Base-by-base conservation (phyloP, 2,113 vertebrate species). In the Boulengerochromis microlepis region DNA sequence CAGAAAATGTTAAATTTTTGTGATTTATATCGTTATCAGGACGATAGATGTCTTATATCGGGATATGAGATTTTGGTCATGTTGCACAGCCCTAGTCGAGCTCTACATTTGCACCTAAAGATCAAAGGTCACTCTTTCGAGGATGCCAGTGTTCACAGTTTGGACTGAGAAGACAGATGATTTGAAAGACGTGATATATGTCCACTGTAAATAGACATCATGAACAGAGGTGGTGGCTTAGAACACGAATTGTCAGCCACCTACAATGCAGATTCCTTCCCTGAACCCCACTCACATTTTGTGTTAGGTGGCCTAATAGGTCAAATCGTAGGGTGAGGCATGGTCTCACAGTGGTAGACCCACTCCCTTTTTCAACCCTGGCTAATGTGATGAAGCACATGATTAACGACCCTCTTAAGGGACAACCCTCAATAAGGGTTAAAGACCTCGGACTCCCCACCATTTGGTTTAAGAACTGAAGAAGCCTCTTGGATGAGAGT, bases 11-110 rank as follows among this genome's bases (percentile, higher is more conserved):
- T 12, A 54, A 0, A 54, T 54, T 12, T 54, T 54, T 54, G 52
- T 24, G 53, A 54, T 54, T 54, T 54, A 54, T 24, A 54, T 1
- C 4, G 10, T 54, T 24, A 3, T 24, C 6, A 0, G 5, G n/a
- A 54, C 1, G 3, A 54, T 54, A 54, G n/a, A 24, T 7, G n/a
- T 24, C 0, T 54, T 54, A 54, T 54, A 54, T 54, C 10, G 2
- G 4, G 52, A 22, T 6, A 22, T 54, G 19, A 53, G n/a, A 0
- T 6, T 12, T 0, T 54, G 2, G 53, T 4, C 22, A 56, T 56
- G 24, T 56, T 0, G 11, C 53, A 56, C 53, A 56, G 22, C 22
- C 22, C 4, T 56, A 24, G 8, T 9, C 13, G 13, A 59, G 56
- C 56, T 29, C 56, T 16, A 59, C 56, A 59, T 59, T 59, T 59